These are phyloP conservation scores for Anoura caudifer DNA, from an alignment of 2,113 vertebrate species.

Conservation along the genomic window DNA sequence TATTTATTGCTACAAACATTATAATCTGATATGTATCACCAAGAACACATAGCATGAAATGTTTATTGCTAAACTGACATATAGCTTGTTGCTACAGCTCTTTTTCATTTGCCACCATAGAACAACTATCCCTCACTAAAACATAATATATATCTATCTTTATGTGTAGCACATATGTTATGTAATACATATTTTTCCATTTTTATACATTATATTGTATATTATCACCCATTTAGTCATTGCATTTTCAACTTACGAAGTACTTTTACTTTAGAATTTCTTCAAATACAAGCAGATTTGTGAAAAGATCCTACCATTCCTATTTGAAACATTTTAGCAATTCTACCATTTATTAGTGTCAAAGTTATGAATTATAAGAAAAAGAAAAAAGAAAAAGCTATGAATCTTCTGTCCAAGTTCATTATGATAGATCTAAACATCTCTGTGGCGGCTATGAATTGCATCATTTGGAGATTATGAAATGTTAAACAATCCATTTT, in stretches of 20 bases:
- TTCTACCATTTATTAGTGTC: not conserved
- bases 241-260: not conserved
- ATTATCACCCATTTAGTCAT: not conserved
- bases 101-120: not conserved
- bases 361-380: not conserved
- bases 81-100: too few relatives aligned
- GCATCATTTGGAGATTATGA: not conserved
- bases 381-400: not conserved
- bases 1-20: not conserved
- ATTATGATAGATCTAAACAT: not conserved
- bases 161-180: not conserved
- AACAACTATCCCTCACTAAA: not conserved
- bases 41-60: not conserved
- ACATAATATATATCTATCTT: not conserved
- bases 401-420: not conserved
- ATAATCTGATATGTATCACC: not conserved
- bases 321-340: not conserved
- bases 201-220: not conserved
- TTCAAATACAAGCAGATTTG: not conserved
- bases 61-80: not conserved
- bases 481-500: not conserved
- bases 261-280: not conserved
- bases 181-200: not conserved
- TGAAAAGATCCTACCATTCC: not conserved
- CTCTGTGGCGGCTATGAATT: not conserved